Evolutionary conservation across 64 coral and sea anemone species (phyloP), one percentile per base, ranked within the genome.

Genomic region (Porites lutea): DNA sequence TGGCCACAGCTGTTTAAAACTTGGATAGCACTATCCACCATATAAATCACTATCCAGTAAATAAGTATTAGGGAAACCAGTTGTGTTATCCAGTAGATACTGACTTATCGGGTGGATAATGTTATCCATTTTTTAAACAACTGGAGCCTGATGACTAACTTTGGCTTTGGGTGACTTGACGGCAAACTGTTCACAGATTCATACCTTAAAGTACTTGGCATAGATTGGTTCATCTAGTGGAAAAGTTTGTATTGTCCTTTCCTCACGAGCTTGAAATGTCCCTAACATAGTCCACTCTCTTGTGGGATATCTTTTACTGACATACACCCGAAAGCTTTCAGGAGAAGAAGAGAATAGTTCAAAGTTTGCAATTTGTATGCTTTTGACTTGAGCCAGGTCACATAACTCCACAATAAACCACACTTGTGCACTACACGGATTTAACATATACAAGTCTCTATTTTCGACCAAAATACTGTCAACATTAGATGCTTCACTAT

Each of bases 341-440:
- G 90, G 89, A 13, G 89, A 92, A 4, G 89, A 74, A 12, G 86
- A 88, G 43, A 88, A 74, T 13, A 74, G 23, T 44, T 88, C 86
- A 88, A 98, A 98, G 65, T 98, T 98, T 15, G 96, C 96, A 89
- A 98, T 98, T 63, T 98, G 93, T 69, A 98, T 98, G 59, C 75
- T 95, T 65, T 95, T 98, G 18, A 98, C 96, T 53, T 98, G 96
- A 43, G 91, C 96, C 16, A 89, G 52, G 54, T 98, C 96, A 90
- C 96, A 98, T 2, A 98, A 89, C 72, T 98, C 96, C 7, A 98
- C 96, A 57, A 98, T 88, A 83, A 98, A 95, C 96, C 96, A 98
- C 12, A 98, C 95, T 63, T 95, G 85, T 11, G 88, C 93, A 87
- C 96, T 98, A 9, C 96, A 98, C 27, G 96, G 96, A 54, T 98